Percentiles rank a stretch among this genome's conserved stretches.
Conservation (phyloP, 1,140 invertebrate species). For the Brachionus paranguensis region DNA sequence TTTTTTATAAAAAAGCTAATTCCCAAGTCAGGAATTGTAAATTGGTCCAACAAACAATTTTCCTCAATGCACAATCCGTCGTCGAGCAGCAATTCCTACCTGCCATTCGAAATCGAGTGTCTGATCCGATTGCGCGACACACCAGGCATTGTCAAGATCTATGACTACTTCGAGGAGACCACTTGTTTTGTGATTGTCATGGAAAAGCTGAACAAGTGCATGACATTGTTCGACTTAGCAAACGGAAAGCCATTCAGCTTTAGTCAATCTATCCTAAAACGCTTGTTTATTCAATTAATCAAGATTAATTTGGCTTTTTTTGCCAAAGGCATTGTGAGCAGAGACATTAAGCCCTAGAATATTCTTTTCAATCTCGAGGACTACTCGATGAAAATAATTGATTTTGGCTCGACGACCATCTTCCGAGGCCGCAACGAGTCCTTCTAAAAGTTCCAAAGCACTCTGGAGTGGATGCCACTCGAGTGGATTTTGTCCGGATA, state of each 20-base stretch:
- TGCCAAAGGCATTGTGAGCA: slow-evolving; percentile 16
- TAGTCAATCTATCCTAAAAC: background rate
- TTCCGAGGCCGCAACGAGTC: background rate
- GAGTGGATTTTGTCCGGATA: slow-evolving; percentile 27
- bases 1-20: too few relatives aligned
- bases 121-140: slow-evolving; percentile 7
- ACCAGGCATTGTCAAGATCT: slow-evolving; percentile 17
- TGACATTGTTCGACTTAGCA: slow-evolving; percentile 35
- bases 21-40: slow-evolving; percentile 35
- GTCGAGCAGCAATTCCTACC: background rate
- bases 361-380: slow-evolving; percentile 29
- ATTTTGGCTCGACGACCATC: slow-evolving; percentile 29
- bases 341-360: slow-evolving; percentile 31
- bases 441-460: slow-evolving; percentile 32
- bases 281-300: slow-evolving; percentile 16
- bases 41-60: slow-evolving; percentile 38
- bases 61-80: background rate
- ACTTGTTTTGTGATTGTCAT: slow-evolving; percentile 32
- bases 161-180: slow-evolving; percentile 33
- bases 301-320: slow-evolving; percentile 20
- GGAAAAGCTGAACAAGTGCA: slow-evolving; percentile 27
- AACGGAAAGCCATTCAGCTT: slow-evolving; percentile 33
- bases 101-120: slow-evolving; percentile 40
- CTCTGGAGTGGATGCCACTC: slow-evolving; percentile 30
- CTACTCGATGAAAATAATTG: slow-evolving; percentile 38